Base-by-base conservation (phyloP, 2,797 vertebrate species). In the Caiman crocodilus region DNA sequence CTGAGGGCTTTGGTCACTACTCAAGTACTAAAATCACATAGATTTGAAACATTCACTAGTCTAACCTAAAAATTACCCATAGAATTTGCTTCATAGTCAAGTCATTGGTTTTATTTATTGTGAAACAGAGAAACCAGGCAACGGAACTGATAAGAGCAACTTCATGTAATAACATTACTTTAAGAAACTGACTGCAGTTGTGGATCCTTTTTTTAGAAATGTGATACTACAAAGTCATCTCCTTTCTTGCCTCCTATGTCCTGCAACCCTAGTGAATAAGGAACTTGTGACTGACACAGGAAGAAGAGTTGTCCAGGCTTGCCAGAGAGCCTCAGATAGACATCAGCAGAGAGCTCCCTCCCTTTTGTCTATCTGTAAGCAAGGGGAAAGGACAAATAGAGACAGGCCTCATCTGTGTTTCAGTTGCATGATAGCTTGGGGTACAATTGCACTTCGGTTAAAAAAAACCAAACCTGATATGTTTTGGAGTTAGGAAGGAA, bases 361-460 rank as follows among this genome's bases (percentile, higher is more conserved):
- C 17, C 30, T 79, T 59, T 10, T 0, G 2, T 7, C 30, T 58
- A 15, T 5, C 16, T 23, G 17, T 32, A 58, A 21, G 35, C 58
- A 69, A 76, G 76, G 79, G 1, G 7, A 93, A 90, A 89, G 10
- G 1, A 16, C 50, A 42, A 23, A 1, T 25, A 76, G 55, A 58
- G 14, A 23, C 42, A 26, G 1, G 11, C 79, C 8, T 76, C 25
- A 7, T 42, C 75, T 76, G 23, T 64, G 77, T 71, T 85, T 80
- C 85, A 75, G 25, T 15, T 69, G 73, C 42, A 56, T n/a, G 55
- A 21, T 18, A 20, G 21, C 35, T 56, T 35, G 4, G 32, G 35
- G 42, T 91, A 25, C 93, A 91, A 76, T 1, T 5, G 42, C 30
- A 3, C 12, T 75, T 82, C 57, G 42, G 84, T 61, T 5, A 61